Percentiles rank a stretch among this genome's conserved stretches.
phyloP scores from a whole-genome alignment of 2,797 vertebrate species.

The Sebastes diploproa region DNA sequence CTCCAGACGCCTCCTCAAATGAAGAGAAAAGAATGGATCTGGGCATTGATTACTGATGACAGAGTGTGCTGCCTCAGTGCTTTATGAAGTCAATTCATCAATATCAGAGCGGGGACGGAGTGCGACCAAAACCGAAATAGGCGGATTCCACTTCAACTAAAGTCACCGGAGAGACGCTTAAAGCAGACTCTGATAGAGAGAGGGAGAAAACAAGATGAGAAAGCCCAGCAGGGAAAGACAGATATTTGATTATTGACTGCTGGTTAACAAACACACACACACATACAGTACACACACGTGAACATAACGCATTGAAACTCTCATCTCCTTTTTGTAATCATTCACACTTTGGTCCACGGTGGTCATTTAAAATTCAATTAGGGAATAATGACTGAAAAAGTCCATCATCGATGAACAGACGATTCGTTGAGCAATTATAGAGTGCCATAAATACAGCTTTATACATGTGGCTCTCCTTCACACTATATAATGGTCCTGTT shows the following conservation, averaged over 20 bases:
- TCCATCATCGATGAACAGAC: slow-evolving; percentile 69
- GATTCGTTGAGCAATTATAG: slow-evolving; percentile 72
- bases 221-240: slow-evolving; percentile 20
- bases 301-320: slow-evolving; percentile 20
- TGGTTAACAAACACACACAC: slow-evolving; percentile 6
- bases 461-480: slow-evolving; percentile 43
- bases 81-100: slow-evolving; percentile 84
- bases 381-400: slow-evolving; percentile 61
- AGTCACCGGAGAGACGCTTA: slow-evolving; percentile 47
- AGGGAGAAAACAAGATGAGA: slow-evolving; percentile 26
- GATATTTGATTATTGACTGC: slow-evolving; percentile 54
- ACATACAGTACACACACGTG: neutral
- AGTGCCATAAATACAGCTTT: slow-evolving; percentile 57
- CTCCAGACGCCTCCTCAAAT: slow-evolving; percentile 63
- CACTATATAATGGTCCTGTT: slow-evolving; percentile 32
- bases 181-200: slow-evolving; percentile 29
- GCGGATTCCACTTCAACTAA: slow-evolving; percentile 58
- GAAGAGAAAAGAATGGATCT: slow-evolving; percentile 75
- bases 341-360: slow-evolving; percentile 45
- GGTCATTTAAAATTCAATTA: slow-evolving; percentile 77
- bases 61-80: slow-evolving; percentile 75
- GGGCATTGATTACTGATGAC: slow-evolving; percentile 77
- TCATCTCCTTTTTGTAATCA: slow-evolving; percentile 46
- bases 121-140: slow-evolving; percentile 62
- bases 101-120: slow-evolving; percentile 65